Evolutionary conservation across 1,140 invertebrate genomes (phyloP).

Genomic region (Halictus rubicundus): DNA sequence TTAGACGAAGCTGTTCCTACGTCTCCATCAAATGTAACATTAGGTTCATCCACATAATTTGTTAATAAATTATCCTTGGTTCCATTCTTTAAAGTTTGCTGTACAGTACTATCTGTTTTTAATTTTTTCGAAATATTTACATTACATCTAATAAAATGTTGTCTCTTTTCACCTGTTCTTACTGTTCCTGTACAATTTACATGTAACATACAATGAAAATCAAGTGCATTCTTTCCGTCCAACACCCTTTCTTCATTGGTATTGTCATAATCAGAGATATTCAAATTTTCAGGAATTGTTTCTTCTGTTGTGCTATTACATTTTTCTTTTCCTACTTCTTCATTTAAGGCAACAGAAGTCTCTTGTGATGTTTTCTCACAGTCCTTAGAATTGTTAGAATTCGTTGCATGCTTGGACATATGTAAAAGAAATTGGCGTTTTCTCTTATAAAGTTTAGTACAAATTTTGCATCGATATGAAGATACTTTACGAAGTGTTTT

Average conservation of each 20-base stretch:
- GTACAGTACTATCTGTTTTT: not conserved
- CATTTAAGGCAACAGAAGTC: not conserved
- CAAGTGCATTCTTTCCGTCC: not conserved
- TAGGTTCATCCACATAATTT: not conserved
- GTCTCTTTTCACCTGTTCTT: not conserved
- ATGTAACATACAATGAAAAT: not conserved
- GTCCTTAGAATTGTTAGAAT: not conserved
- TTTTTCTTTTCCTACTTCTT: not conserved
- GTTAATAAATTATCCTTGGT: not conserved
- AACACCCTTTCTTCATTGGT: not conserved
- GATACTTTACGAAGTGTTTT: not conserved
- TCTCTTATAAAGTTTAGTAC: not conserved
- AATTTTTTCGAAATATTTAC: not conserved
- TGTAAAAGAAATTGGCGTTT: not conserved
- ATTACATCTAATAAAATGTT: constrained; percentile 2
- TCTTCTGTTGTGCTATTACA: not conserved
- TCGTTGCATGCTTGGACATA: not conserved
- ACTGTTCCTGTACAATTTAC: not conserved
- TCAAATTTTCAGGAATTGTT: not conserved
- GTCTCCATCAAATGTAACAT: not conserved
- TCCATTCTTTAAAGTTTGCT: not conserved
- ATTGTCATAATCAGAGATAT: not conserved
- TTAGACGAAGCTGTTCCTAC: not conserved
- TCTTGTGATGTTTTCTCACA: not conserved
- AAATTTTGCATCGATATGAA: not conserved